Evolutionary conservation across 2,888 invertebrate species (phyloP), one percentile per base, ranked within the genome.

Genomic region (Drosophila meridionalis): DNA sequence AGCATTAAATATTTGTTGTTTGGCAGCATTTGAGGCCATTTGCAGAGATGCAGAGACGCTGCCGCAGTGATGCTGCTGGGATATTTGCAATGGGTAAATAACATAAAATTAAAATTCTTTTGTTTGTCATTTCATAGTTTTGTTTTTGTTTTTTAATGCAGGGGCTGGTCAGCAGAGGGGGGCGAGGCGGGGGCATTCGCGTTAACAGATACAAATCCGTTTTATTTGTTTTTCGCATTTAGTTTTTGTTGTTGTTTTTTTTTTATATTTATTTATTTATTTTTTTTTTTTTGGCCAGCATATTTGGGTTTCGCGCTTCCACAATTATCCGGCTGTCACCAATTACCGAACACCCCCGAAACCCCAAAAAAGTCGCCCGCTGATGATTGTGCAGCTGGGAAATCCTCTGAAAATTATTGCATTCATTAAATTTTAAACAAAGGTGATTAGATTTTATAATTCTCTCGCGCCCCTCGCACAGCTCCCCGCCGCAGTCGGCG

Each of bases 361-460:
- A 6, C 40, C 14, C 14, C 0, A 14, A 14, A 43, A 14, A 14
- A 7, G 2, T 9, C 8, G 40, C 2, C 32, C 28, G 62, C 58
- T 61, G 63, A 57, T 78, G 52, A 52, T 43, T 55, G 43, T 60
- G 69, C 57, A 69, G 68, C 69, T 66, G 76, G 76, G 66, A 89
- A 89, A 87, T 87, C 89, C 87, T 70, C 77, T 73, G 53, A 85
- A 52, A 89, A 90, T 81, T 83, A 89, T 89, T 83, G 86, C 87
- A 74, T 82, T 89, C 88, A 89, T 90, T 91, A 91, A 89, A 89
- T 84, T 83, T 90, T 90, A 87, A 90, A 88, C 88, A 89, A 83
- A 90, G 88, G 89, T 87, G 90, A 90, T 90, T 91, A 90, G 90
- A 90, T 90, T 90, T 85, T 84, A 82, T 84, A 82, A 87, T 82